Percentiles rank a stretch among this genome's conserved stretches.
These are phyloP conservation scores for Mionectes macconnelli DNA, from an alignment of 2,113 vertebrate species.

Conservation along the genomic window DNA sequence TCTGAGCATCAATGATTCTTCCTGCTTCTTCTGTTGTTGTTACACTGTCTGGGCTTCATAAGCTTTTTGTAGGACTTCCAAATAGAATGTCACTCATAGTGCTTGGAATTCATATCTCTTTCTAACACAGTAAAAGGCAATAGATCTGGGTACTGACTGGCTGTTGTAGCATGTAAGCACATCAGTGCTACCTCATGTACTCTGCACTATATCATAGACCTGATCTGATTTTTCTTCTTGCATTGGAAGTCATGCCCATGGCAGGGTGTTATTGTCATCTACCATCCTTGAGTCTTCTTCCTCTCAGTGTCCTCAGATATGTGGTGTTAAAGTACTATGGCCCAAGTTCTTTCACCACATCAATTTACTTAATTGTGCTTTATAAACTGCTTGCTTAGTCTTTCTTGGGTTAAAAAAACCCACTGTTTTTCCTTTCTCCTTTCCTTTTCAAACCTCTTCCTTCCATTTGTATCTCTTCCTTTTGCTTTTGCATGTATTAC, in stretches of 20 bases:
- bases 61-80: background rate
- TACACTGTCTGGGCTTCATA: background rate
- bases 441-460: background rate
- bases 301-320: background rate
- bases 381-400: background rate
- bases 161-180: background rate
- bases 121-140: background rate
- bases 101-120: background rate
- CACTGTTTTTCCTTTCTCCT: background rate
- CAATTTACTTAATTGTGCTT: background rate
- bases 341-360: background rate
- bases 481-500: background rate
- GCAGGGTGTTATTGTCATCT: background rate
- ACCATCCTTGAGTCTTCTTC: background rate
- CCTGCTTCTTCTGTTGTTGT: background rate
- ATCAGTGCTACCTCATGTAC: background rate
- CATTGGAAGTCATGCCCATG: background rate
- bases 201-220: background rate
- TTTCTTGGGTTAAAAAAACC: background rate
- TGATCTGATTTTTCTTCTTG: background rate
- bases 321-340: background rate
- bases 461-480: background rate
- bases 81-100: background rate
- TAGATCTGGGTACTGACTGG: background rate
- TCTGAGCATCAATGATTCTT: background rate